Evolutionary conservation across 2,797 vertebrate species (phyloP).

Genomic region (Tapirus indicus): DNA sequence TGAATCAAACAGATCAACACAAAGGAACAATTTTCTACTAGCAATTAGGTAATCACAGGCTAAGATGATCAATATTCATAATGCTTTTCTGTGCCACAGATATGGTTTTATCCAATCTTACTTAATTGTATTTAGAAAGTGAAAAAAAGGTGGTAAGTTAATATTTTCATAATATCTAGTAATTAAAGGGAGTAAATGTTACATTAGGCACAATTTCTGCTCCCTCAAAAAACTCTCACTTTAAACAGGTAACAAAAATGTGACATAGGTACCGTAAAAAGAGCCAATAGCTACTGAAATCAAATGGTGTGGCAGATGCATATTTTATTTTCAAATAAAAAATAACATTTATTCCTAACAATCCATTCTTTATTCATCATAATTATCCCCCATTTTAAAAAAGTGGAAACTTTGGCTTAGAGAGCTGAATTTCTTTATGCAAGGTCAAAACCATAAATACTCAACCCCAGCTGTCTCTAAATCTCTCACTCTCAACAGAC

Average conservation of each 20-base stretch:
- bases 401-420: not conserved
- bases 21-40: not conserved
- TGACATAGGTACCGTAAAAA: not conserved
- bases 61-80: not conserved
- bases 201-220: not conserved
- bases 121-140: not conserved
- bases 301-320: not conserved
- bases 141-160: not conserved
- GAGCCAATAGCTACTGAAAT: not conserved
- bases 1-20: slow-evolving; percentile 7
- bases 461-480: not conserved
- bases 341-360: not conserved
- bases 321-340: slow-evolving; percentile 28
- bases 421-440: not conserved
- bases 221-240: not conserved
- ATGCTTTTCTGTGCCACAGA: not conserved
- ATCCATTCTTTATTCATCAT: not conserved
- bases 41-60: not conserved
- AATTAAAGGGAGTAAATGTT: not conserved
- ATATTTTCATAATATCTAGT: not conserved
- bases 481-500: not conserved
- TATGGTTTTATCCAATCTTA: not conserved
- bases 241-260: slow-evolving; percentile 23
- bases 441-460: not conserved
- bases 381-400: not conserved